Conservation (phyloP, 1,140 invertebrate species). For the Tetramorium parvispinum region DNA sequence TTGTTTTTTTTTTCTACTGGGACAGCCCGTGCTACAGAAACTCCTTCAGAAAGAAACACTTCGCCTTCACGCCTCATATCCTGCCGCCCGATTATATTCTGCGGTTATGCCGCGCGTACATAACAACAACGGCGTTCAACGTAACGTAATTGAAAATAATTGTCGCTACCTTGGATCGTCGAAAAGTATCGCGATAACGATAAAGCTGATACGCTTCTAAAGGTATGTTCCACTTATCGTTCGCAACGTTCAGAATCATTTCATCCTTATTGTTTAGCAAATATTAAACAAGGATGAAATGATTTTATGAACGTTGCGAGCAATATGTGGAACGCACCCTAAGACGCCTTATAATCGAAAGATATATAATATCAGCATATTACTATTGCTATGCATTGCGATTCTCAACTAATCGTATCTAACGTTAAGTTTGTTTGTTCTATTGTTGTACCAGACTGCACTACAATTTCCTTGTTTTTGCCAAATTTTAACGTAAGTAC, state of each 20-base stretch:
- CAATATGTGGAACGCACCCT: no score
- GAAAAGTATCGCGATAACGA: conserved; percentile 29
- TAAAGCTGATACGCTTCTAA: conserved; percentile 1
- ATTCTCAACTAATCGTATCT: no score
- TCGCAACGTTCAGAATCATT: no score
- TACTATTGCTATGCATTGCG: neutral
- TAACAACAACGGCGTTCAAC: neutral
- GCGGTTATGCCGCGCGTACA: neutral
- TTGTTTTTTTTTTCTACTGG: conserved; percentile 1
- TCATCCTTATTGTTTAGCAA: no score
- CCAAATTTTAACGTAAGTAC: no score
- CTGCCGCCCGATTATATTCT: neutral
- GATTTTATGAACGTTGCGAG: no score
- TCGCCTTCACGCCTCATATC: neutral
- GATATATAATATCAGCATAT: neutral
- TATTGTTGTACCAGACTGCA: no score
- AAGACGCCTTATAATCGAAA: neutral
- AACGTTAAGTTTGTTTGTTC: no score
- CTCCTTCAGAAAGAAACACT: neutral
- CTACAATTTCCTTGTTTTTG: no score
- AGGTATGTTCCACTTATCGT: no score
- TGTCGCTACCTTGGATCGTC: neutral
- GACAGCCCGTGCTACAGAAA: neutral
- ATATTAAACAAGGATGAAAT: no score
- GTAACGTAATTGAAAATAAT: neutral